Percentiles rank a stretch among this genome's conserved stretches.
phyloP scores from a whole-genome alignment of 2,888 invertebrate genomes.

The Chymomyza amoena region DNA sequence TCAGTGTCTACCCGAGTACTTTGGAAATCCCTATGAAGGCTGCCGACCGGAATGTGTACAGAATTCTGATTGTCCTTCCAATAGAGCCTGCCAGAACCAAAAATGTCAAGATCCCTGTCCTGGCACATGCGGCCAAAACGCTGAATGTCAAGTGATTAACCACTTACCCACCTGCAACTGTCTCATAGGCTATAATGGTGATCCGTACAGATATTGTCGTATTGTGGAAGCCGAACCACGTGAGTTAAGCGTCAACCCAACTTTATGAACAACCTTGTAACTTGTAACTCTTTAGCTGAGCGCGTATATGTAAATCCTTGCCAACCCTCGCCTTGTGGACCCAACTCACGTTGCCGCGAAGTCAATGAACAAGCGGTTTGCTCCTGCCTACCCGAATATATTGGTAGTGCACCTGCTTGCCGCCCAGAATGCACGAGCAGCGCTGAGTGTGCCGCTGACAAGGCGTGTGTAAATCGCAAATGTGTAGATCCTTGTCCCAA shows the following conservation, averaged over 20 bases:
- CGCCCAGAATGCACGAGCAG: conserved; percentile 87
- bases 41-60: conserved; percentile 85
- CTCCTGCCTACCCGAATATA: conserved; percentile 84
- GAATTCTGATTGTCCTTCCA: conserved; percentile 84
- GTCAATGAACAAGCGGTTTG: conserved; percentile 86
- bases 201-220: conserved; percentile 84
- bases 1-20: conserved; percentile 84
- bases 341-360: conserved; percentile 88
- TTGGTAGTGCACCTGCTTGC: conserved; percentile 82
- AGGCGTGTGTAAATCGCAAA: conserved; percentile 85
- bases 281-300: conserved; percentile 75
- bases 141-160: conserved; percentile 83
- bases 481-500: conserved; percentile 86
- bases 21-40: conserved; percentile 88
- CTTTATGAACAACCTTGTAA: not conserved
- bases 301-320: conserved; percentile 83
- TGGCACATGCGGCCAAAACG: conserved; percentile 83
- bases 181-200: conserved; percentile 82
- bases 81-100: conserved; percentile 83
- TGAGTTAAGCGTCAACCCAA: conserved; percentile 40
- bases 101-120: conserved; percentile 84
- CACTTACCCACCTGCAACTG: conserved; percentile 84
- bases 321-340: conserved; percentile 89
- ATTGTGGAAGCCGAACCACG: conserved; percentile 77
- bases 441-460: conserved; percentile 84